phyloP scores from a whole-genome alignment of 2,797 vertebrate species.

The Anabacerthia variegaticeps region DNA sequence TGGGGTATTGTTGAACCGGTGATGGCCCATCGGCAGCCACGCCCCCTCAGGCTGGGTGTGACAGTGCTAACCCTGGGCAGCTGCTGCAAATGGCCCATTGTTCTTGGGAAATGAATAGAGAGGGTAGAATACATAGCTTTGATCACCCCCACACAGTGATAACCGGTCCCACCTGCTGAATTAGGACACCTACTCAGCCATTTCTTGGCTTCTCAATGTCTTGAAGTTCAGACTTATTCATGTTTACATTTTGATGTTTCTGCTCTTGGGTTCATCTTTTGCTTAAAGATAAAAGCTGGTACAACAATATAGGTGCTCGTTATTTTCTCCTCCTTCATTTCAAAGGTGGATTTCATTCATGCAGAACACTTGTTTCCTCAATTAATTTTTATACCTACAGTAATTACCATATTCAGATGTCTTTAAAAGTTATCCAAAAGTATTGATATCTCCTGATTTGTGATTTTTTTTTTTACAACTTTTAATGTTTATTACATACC shows the following conservation, averaged over 20 bases:
- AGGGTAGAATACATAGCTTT: too few species aligned
- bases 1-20: too few species aligned
- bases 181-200: not conserved
- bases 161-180: too few species aligned
- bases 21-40: too few species aligned
- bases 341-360: not conserved
- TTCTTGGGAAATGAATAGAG: too few species aligned
- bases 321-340: not conserved
- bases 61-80: too few species aligned
- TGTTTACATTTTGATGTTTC: not conserved
- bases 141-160: too few species aligned
- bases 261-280: not conserved
- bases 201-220: not conserved
- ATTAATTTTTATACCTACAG: not conserved
- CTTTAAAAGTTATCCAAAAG: not conserved
- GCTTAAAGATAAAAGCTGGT: not conserved
- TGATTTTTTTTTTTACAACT: not conserved
- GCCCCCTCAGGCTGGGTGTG: too few species aligned
- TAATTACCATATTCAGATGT: not conserved
- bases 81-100: too few species aligned
- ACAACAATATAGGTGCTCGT: not conserved
- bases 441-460: not conserved
- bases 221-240: not conserved
- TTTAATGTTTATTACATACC: not conserved
- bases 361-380: not conserved